Percentiles rank a stretch among this genome's conserved stretches.
phyloP scores from a whole-genome alignment of 2,888 invertebrate species.

The Luperina testacea region DNA sequence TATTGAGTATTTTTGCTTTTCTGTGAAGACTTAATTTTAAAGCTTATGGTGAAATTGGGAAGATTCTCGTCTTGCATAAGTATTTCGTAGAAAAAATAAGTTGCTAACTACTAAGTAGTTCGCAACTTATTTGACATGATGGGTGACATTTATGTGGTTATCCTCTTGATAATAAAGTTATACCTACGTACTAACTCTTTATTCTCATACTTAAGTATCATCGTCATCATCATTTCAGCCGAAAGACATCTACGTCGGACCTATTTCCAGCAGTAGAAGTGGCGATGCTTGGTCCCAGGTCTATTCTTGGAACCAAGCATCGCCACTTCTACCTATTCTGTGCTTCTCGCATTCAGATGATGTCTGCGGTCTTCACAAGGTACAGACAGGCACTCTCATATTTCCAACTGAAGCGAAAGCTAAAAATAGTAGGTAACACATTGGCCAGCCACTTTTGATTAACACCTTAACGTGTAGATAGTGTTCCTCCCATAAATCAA shows the following conservation, averaged over 20 bases:
- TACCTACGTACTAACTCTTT: not conserved
- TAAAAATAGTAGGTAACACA: not conserved
- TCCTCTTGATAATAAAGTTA: not conserved
- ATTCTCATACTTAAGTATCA: not conserved
- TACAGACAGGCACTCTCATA: not conserved
- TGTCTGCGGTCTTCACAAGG: not conserved
- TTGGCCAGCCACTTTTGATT: not conserved
- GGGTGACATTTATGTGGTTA: not conserved
- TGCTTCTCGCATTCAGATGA: not conserved
- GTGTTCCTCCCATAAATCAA: constrained; percentile 37
- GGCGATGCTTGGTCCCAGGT: too few relatives aligned
- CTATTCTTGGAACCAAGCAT: too few relatives aligned
- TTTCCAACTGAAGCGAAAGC: not conserved
- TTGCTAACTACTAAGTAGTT: not conserved
- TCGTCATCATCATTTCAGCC: not conserved
- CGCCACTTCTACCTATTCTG: not conserved
- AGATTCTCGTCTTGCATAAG: not conserved
- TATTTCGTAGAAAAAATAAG: not conserved
- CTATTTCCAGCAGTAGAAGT: too few relatives aligned
- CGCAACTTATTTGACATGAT: too few relatives aligned
- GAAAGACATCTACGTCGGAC: not conserved
- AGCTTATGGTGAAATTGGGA: not conserved
- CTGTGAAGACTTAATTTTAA: constrained; percentile 23
- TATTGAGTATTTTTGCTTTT: not conserved
- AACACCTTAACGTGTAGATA: constrained; percentile 5